A percentile compares a stretch with the other conserved stretches of the same genome.
phyloP scores from a whole-genome alignment of 2,113 vertebrate species.

The Platysternon megacephalum region DNA sequence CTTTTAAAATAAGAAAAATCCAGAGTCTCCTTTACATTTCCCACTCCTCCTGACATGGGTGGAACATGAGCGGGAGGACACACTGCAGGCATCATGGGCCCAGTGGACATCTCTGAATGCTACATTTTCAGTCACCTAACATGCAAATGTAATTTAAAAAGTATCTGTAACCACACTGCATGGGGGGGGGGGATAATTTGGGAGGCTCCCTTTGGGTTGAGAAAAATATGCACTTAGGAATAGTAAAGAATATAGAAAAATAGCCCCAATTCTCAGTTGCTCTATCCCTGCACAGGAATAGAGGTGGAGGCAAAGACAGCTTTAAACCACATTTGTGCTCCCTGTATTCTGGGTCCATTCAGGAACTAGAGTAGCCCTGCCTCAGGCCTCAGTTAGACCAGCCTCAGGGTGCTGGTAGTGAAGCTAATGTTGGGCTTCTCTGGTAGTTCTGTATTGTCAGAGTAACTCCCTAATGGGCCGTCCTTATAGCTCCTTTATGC shows the following conservation, averaged over 20 bases:
- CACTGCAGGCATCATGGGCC: not conserved
- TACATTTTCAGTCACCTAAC: not conserved
- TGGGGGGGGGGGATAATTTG: not conserved
- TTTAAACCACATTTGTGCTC: rapidly evolving
- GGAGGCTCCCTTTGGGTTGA: not conserved
- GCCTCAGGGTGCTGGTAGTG: not conserved
- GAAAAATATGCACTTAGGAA: not conserved
- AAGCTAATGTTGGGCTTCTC: not conserved
- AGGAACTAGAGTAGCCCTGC: not conserved
- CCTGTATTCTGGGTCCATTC: not conserved
- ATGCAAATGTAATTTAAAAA: not conserved
- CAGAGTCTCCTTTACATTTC: not conserved
- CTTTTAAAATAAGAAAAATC: not conserved
- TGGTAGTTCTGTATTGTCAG: not conserved
- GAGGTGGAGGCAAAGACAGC: not conserved
- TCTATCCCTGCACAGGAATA: not conserved
- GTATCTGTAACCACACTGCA: not conserved
- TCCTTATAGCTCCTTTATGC: not conserved
- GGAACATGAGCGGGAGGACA: not conserved
- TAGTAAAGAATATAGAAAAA: not conserved
- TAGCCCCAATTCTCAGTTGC: not conserved
- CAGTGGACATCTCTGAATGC: not conserved
- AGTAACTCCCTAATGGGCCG: not conserved
- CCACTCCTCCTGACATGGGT: not conserved
- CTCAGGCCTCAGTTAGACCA: not conserved